Base-by-base conservation (phyloP, 2,888 invertebrate genomes). In the Biston betularia region DNA sequence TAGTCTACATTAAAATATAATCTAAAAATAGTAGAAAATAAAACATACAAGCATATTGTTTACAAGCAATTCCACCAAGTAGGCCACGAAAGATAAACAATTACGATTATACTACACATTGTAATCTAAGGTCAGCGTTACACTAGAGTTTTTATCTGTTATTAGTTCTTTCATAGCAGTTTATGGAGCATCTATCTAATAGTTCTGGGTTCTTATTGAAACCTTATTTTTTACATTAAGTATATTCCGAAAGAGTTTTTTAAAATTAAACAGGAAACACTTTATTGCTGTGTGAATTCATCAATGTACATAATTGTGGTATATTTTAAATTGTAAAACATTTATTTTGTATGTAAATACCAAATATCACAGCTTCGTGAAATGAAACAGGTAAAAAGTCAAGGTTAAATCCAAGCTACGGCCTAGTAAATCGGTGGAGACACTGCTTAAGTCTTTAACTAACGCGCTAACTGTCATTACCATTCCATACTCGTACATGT, bases 11-110 rank as follows among this genome's bases (percentile, higher is more conserved):
- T 38, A 38, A 8, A 38, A 38, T 8, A 38, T 8, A 38, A 38
- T 0, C 9, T 8, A 38, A 38, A 38, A 38, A 38, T 4, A 6
- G 38, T 46, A 11, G 8, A 46, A 48, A 15, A 6, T 48, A 48
- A 46, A 4, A 38, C 35, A 33, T 12, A 57, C 12, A 9, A 5
- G 11, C 7, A 35, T 15, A 60, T 14, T 34, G 49, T 38, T 1
- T 33, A 45, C 8, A 45, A 53, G 42, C 59, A 52, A 42, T 42
- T 60, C 4, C n/a, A 52, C 44, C 1, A 52, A 60, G 14, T 60
- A 60, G 59, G 52, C 33, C 59, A 52, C 0, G 10, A 14, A 42
- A 49, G 59, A 60, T 60, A 60, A 59, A 40, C 24, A 50, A 59
- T 50, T 44, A 56, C 53, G 14, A 38, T 40, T 15, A 14, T 56